phyloP scores from a whole-genome alignment of 2,797 vertebrate genomes.

The Muraenolepis orangiensis region DNA sequence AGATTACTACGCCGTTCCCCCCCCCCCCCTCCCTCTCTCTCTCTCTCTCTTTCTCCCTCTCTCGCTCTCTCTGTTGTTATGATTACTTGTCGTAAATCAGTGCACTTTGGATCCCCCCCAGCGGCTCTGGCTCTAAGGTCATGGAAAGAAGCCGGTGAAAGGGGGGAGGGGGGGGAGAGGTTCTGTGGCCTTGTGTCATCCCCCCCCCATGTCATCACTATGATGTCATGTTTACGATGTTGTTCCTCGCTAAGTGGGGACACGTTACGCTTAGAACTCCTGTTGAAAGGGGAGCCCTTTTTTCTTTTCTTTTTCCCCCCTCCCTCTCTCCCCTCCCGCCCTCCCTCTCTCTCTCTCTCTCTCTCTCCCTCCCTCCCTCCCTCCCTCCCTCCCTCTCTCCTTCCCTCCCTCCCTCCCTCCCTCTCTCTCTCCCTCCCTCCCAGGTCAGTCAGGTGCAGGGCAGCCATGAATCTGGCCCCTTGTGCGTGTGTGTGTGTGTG shows the following conservation, averaged over 20 bases:
- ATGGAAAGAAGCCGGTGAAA: neutral
- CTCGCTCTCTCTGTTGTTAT: neutral
- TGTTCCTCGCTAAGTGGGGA: slow-evolving; percentile 64
- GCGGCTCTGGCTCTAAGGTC: neutral
- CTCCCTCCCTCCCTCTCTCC: slow-evolving; percentile 33
- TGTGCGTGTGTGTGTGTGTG: slow-evolving; percentile 41
- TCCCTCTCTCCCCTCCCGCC: no score
- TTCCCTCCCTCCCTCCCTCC: slow-evolving; percentile 40
- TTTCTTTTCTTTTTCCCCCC: no score
- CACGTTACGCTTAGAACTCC: slow-evolving; percentile 49
- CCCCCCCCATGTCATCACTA: neutral
- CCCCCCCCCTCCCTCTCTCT: neutral
- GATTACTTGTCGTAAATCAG: neutral
- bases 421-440: slow-evolving; percentile 30
- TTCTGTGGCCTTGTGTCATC: neutral
- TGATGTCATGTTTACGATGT: neutral
- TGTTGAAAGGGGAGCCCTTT: slow-evolving; percentile 61
- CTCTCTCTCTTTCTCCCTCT: neutral
- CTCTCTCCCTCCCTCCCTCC: slow-evolving; percentile 44
- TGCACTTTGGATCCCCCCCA: neutral
- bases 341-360: slow-evolving; percentile 38
- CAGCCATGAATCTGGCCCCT: slow-evolving; percentile 56
- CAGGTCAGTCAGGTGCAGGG: slow-evolving; percentile 65
- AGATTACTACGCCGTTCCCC: neutral
- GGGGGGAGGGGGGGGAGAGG: neutral